phyloP scores from a whole-genome alignment of 2,797 vertebrate genomes.

The Orientallactaga sibirica region DNA sequence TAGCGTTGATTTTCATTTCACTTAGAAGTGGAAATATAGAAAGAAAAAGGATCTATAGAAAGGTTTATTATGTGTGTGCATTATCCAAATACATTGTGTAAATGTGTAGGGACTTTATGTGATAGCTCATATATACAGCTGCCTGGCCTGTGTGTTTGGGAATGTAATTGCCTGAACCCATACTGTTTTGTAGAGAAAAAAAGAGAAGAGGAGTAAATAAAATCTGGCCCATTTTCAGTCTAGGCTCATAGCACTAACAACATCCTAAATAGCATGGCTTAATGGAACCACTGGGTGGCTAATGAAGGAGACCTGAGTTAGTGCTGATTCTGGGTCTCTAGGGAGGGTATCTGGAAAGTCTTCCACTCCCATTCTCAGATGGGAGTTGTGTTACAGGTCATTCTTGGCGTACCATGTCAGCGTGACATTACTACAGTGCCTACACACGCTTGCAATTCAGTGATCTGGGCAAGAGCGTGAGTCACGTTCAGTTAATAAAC shows the following conservation, averaged over 20 bases:
- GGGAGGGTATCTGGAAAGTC: neutral
- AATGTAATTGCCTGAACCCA: conserved; percentile 8
- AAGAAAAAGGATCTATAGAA: conserved; percentile 79
- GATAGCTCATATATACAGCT: conserved; percentile 78
- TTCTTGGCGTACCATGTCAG: neutral
- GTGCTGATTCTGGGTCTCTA: neutral
- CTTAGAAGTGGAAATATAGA: conserved; percentile 68
- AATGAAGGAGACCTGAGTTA: conserved; percentile 2
- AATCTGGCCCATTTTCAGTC: conserved; percentile 49
- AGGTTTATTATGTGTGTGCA: conserved; percentile 81
- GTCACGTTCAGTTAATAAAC: conserved; percentile 15
- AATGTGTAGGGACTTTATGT: conserved; percentile 77
- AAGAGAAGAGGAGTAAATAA: conserved; percentile 34
- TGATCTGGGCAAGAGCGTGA: neutral
- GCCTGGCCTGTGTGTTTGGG: conserved; percentile 35
- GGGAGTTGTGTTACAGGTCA: conserved; percentile 8
- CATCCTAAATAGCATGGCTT: conserved; percentile 40
- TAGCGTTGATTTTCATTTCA: conserved; percentile 72
- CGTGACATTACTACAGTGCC: neutral
- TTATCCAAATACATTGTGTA: conserved; percentile 75
- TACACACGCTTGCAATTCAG: neutral
- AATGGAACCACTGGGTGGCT: conserved; percentile 37
- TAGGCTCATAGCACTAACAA: conserved; percentile 53
- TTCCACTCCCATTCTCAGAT: neutral
- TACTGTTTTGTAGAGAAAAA: neutral